Percentiles rank a stretch among this genome's conserved stretches.
These are phyloP conservation scores for Micromesistius poutassou DNA, from an alignment of 2,797 vertebrate species.

Conservation along the genomic window DNA sequence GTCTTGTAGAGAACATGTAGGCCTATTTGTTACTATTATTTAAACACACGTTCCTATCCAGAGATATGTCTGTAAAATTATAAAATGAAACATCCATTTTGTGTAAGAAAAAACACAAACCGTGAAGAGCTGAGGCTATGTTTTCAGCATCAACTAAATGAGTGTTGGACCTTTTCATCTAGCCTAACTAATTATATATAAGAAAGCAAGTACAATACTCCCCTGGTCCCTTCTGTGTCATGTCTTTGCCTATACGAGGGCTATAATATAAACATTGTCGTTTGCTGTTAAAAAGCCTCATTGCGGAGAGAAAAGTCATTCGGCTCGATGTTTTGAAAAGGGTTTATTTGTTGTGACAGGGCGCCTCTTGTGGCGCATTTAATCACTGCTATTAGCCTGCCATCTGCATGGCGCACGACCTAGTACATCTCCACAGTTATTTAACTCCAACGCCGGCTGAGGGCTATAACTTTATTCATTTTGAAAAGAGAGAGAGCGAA, in stretches of 20 bases:
- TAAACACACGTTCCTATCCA: background rate
- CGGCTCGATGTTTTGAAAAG: slow-evolving; percentile 33
- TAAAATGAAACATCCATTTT: background rate
- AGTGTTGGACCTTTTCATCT: background rate
- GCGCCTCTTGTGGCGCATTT: slow-evolving; percentile 69
- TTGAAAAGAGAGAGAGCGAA: slow-evolving; percentile 16
- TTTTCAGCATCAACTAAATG: background rate
- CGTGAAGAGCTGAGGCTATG: background rate
- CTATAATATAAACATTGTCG: background rate
- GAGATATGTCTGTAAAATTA: background rate
- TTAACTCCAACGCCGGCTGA: background rate
- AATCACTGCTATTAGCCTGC: slow-evolving; percentile 44
- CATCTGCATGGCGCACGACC: background rate
- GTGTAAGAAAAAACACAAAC: background rate
- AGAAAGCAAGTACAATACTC: background rate
- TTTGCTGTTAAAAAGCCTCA: background rate
- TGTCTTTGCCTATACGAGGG: background rate
- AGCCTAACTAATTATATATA: background rate
- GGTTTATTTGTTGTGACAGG: slow-evolving; percentile 63
- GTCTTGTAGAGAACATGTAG: slow-evolving; percentile 46
- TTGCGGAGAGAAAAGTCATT: background rate
- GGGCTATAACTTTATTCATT: background rate
- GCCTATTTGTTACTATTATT: background rate
- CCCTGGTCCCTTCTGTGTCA: background rate
- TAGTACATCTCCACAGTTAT: background rate